These are phyloP conservation scores for Brachionus rubens DNA, from an alignment of 1,140 invertebrate genomes.

Conservation along the genomic window DNA sequence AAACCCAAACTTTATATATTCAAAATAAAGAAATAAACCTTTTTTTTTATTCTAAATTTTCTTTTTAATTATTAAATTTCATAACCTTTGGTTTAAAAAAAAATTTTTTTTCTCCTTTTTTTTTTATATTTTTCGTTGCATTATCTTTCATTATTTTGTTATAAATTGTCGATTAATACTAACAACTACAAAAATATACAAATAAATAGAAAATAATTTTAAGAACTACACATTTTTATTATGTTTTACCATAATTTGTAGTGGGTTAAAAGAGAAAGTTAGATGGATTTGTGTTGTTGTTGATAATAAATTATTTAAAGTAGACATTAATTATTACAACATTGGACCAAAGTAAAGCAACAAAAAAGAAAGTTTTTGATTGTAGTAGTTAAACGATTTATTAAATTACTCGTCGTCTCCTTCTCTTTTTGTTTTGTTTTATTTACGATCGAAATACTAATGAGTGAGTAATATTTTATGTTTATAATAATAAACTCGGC, in stretches of 20 bases:
- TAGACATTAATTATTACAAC: conserved; percentile 19
- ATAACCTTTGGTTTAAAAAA: conserved; percentile 11
- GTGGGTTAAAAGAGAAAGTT: background rate
- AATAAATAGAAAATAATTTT: background rate
- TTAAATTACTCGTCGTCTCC: too few species aligned
- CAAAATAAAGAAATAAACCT: too few species aligned
- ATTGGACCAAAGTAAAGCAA: background rate
- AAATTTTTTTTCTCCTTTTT: background rate
- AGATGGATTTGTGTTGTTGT: too few species aligned
- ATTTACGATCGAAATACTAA: too few species aligned
- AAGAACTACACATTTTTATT: background rate
- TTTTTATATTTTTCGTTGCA: background rate
- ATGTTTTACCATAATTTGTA: conserved; percentile 2
- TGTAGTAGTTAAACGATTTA: too few species aligned
- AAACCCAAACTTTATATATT: too few species aligned
- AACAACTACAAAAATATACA: background rate
- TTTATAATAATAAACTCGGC: too few species aligned
- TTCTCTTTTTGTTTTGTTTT: too few species aligned
- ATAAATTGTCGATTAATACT: conserved; percentile 31
- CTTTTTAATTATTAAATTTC: conserved; percentile 30
- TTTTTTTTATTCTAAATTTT: too few species aligned
- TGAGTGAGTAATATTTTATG: too few species aligned
- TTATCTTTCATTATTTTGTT: background rate
- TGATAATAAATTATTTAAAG: background rate
- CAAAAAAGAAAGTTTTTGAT: too few species aligned